phyloP scores from a whole-genome alignment of 2,113 vertebrate species.

The Gallinago media region DNA sequence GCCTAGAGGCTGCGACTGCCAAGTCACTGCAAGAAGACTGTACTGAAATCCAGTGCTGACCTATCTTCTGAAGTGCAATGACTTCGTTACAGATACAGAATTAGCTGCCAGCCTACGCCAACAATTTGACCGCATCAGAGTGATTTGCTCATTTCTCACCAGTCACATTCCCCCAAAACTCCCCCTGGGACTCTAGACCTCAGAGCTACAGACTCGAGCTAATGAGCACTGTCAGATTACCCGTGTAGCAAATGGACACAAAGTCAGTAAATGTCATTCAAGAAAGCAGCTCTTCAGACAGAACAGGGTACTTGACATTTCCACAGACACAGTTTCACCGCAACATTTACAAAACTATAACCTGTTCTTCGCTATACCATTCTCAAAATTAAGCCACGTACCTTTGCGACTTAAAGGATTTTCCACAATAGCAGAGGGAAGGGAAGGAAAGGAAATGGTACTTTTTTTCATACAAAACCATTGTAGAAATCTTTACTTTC shows the following conservation, averaged over 20 bases:
- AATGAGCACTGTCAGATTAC: not conserved
- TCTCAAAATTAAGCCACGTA: slow-evolving; percentile 24
- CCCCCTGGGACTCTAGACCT: not conserved
- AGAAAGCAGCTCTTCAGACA: not conserved
- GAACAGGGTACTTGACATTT: not conserved
- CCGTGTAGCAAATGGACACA: not conserved
- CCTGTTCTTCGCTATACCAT: not conserved
- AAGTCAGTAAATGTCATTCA: not conserved
- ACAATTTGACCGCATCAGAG: not conserved
- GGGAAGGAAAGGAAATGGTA: not conserved
- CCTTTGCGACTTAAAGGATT: not conserved
- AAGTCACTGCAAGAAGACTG: not conserved
- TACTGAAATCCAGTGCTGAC: not conserved
- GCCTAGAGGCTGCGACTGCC: not conserved
- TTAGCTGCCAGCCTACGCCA: not conserved
- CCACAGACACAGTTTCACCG: not conserved
- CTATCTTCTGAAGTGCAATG: not conserved
- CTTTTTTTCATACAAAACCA: not conserved
- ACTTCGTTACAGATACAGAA: not conserved
- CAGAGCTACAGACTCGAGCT: not conserved
- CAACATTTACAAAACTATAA: not conserved
- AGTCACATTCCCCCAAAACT: not conserved
- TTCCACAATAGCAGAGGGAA: not conserved
- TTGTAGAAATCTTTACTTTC: not conserved
- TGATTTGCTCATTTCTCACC: not conserved